phyloP scores from a whole-genome alignment of 2,113 vertebrate genomes.

The Pyrgilauda ruficollis region DNA sequence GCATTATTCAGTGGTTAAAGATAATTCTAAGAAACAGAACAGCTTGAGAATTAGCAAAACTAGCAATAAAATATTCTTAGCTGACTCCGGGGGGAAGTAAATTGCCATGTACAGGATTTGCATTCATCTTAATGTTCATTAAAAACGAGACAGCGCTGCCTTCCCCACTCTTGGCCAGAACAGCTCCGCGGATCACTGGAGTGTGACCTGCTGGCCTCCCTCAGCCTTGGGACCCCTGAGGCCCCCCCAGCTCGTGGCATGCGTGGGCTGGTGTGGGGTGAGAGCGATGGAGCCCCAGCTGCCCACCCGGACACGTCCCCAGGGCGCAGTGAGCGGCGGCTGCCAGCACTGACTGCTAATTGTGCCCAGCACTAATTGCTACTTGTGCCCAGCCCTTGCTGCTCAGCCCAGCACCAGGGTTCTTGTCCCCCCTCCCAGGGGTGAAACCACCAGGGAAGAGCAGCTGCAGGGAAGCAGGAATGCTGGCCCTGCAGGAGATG shows the following conservation, averaged over 20 bases:
- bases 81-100: slow-evolving; percentile 35
- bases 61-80: slow-evolving; percentile 54
- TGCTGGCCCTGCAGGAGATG: neutral
- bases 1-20: slow-evolving; percentile 59
- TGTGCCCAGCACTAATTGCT: neutral
- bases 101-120: slow-evolving; percentile 44
- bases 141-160: neutral
- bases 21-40: slow-evolving; percentile 53
- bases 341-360: neutral
- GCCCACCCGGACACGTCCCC: rapidly evolving
- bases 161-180: neutral
- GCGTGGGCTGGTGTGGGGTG: neutral
- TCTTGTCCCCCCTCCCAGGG: neutral
- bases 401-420: neutral
- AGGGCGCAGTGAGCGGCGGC: rapidly evolving
- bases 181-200: neutral
- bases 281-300: neutral
- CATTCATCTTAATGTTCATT: slow-evolving; percentile 46
- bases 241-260: rapidly evolving
- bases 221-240: neutral
- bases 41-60: slow-evolving; percentile 64
- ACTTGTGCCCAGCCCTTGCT: rapidly evolving
- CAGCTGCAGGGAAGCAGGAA: neutral
- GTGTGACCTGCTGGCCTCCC: rapidly evolving
- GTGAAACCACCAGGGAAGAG: rapidly evolving